Conservation (phyloP, 2,797 vertebrate genomes). For the Lerista edwardsae region DNA sequence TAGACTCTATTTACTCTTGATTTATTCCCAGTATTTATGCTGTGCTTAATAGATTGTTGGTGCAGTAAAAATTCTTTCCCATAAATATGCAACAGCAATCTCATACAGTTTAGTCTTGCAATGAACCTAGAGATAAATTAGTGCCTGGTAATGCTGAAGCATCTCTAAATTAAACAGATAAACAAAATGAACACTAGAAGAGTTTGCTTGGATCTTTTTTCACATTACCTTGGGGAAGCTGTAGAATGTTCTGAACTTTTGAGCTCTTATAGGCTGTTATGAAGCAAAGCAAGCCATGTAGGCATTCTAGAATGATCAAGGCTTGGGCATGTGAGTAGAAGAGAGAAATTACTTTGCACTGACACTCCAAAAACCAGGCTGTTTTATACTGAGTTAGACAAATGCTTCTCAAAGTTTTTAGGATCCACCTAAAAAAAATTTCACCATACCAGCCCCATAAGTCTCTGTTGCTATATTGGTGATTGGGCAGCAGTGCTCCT, state of each 20-base stretch:
- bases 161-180: slow-evolving; percentile 35
- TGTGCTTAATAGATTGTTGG: slow-evolving; percentile 64
- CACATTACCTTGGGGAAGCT: neutral
- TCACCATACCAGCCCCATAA: too few relatives aligned
- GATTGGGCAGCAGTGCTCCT: too few relatives aligned
- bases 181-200: slow-evolving; percentile 24
- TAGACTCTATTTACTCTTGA: slow-evolving; percentile 62
- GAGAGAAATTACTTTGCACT: neutral
- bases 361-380: neutral
- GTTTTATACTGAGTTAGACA: neutral
- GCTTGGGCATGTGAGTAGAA: too few relatives aligned
- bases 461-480: too few relatives aligned
- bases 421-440: too few relatives aligned
- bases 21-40: slow-evolving; percentile 66
- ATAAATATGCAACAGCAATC: slow-evolving; percentile 51
- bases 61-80: slow-evolving; percentile 58
- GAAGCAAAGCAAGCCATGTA: neutral
- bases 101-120: slow-evolving; percentile 63
- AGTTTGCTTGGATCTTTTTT: neutral
- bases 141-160: slow-evolving; percentile 17
- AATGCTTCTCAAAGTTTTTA: too few relatives aligned
- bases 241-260: neutral
- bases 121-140: slow-evolving; percentile 70
- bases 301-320: neutral
- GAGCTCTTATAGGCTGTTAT: neutral